phyloP scores from a whole-genome alignment of 2,888 invertebrate species.

The Scaptodrosophila latifasciaeformis region DNA sequence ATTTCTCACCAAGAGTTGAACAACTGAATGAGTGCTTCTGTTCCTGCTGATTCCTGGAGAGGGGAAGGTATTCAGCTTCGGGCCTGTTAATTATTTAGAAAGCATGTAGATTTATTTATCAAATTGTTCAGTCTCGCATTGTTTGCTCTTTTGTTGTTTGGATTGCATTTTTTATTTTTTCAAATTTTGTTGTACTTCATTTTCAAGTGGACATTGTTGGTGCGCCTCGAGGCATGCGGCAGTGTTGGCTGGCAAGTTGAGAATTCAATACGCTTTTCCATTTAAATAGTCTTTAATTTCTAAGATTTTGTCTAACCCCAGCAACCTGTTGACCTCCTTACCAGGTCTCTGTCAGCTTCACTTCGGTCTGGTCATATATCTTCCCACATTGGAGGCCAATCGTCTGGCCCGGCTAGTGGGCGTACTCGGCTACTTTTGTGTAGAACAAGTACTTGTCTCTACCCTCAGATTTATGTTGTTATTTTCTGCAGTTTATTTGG shows the following conservation, averaged over 20 bases:
- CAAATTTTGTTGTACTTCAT: not conserved
- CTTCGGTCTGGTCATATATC: too few relatives aligned
- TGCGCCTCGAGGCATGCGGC: not conserved
- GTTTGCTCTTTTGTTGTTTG: slow-evolving; percentile 33
- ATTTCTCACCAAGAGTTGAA: too few relatives aligned
- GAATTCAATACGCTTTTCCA: too few relatives aligned
- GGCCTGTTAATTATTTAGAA: slow-evolving; percentile 68
- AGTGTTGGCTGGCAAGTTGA: not conserved
- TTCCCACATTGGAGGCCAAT: too few relatives aligned
- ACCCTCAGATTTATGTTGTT: slow-evolving; percentile 31
- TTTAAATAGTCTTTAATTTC: too few relatives aligned
- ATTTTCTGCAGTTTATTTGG: slow-evolving; percentile 42
- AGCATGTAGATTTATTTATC: slow-evolving; percentile 66
- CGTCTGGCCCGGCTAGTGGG: too few relatives aligned
- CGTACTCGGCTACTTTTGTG: slow-evolving; percentile 42
- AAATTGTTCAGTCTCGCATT: slow-evolving; percentile 35
- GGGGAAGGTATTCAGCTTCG: slow-evolving; percentile 24
- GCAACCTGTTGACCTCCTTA: not conserved
- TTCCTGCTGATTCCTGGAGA: too few relatives aligned
- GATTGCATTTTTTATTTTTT: not conserved
- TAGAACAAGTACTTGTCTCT: slow-evolving; percentile 49
- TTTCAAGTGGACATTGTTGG: not conserved
- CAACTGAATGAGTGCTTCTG: slow-evolving; percentile 47
- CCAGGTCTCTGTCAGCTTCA: too few relatives aligned
- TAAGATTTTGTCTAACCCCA: too few relatives aligned